These are phyloP conservation scores for Oryzaephilus surinamensis DNA, from an alignment of 1,140 invertebrate species.

Conservation along the genomic window DNA sequence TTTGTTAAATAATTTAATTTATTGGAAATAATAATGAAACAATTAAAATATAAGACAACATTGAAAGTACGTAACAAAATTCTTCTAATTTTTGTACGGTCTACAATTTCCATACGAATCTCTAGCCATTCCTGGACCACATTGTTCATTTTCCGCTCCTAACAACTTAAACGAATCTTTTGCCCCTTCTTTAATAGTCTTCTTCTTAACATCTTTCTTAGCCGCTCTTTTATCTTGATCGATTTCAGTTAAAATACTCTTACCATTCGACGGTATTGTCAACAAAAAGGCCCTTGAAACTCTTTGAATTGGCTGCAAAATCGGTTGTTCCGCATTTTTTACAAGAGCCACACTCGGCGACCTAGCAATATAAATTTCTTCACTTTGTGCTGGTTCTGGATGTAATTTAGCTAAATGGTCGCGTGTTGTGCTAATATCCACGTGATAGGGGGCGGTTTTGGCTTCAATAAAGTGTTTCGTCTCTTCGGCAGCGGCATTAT, in stretches of 20 bases:
- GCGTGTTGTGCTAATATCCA: slow-evolving; percentile 27
- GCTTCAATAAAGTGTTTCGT: slow-evolving; percentile 33
- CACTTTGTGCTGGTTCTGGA: slow-evolving; percentile 11
- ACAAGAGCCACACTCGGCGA: slow-evolving; percentile 20
- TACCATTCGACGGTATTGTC: slow-evolving; percentile 25
- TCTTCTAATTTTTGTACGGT: too few species aligned
- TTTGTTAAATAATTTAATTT: too few species aligned
- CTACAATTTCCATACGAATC: slow-evolving; percentile 45
- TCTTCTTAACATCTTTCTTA: slow-evolving; percentile 17
- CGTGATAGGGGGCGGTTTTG: slow-evolving; percentile 34
- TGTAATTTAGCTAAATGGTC: slow-evolving; percentile 22
- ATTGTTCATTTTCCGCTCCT: slow-evolving; percentile 46
- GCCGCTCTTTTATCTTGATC: slow-evolving; percentile 19
- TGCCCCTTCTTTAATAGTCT: slow-evolving; percentile 13
- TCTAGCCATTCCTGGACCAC: slow-evolving; percentile 46
- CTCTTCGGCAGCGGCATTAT: slow-evolving; percentile 12
- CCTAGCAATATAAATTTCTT: slow-evolving; percentile 16
- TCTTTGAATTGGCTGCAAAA: slow-evolving; percentile 9
- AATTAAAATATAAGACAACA: too few species aligned
- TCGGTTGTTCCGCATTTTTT: slow-evolving; percentile 10
- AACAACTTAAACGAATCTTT: slow-evolving; percentile 39
- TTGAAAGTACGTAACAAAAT: too few species aligned
- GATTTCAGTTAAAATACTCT: too few species aligned
- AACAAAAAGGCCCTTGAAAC: slow-evolving; percentile 22
- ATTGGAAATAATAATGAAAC: too few species aligned